Evolutionary conservation across 2,888 invertebrate genomes (phyloP), one percentile per base, ranked within the genome.

Genomic region (Pammene aurita): DNA sequence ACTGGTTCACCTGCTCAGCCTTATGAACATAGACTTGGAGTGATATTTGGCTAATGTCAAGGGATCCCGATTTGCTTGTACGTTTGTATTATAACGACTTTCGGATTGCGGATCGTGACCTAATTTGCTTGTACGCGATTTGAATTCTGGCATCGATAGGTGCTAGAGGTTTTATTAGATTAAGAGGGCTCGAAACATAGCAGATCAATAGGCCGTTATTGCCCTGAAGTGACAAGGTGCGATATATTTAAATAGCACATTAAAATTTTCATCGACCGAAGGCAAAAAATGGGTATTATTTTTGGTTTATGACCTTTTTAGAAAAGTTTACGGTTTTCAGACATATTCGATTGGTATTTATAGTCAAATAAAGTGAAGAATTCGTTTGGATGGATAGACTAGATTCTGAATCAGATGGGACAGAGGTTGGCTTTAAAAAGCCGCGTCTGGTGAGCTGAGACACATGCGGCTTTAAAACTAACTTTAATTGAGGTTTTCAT

Each of bases 21-120:
- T 54, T 54, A n/a, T 54, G 54, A 54, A 54, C 7, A 35, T 34
- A n/a, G n/a, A 13, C 34, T 34, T 54, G 67, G 71, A 67, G 67
- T 72, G 55, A 72, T 71, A 71, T 70, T 57, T 54, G 69, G 76
- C 78, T 78, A 84, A 84, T 83, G 84, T 79, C 83, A 81, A n/a
- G 74, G 77, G 77, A 79, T 78, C 75, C 70, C 72, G 72, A 75
- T 72, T 76, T 67, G 63, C 65, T 67, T 72, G 58, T 56, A 65
- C 65, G 60, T 58, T 64, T 64, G 57, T 66, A 41, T 71, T 72
- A 71, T 71, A 72, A 73, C 67, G 68, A 71, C 63, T 69, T 68
- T 52, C 52, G 54, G 54, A 69, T 69, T 52, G 69, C 41, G 69
- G 52, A 60, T 69, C 69, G 65, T 65, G 69, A 69, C 65, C 65